A percentile compares a stretch with the other conserved stretches of the same genome.
These are phyloP conservation scores for Protonemura montana DNA, from an alignment of 2,888 invertebrate species.

Conservation along the genomic window DNA sequence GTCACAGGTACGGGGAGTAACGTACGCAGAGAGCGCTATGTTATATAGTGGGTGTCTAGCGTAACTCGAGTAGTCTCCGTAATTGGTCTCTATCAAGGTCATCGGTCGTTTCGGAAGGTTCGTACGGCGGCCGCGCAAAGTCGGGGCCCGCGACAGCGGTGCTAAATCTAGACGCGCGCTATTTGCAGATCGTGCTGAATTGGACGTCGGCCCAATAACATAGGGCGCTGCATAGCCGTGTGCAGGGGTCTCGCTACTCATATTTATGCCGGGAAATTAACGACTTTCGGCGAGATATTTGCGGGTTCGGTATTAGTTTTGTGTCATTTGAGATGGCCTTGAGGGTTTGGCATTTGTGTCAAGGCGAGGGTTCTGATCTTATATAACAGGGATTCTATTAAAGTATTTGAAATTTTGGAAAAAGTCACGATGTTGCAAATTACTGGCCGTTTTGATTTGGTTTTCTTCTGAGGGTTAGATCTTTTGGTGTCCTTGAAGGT, in stretches of 20 bases:
- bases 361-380: not conserved
- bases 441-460: too few species aligned
- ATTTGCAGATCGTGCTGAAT: slow-evolving; percentile 30
- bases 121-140: not conserved
- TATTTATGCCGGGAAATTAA: not conserved
- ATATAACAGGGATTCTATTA: too few species aligned
- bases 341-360: not conserved
- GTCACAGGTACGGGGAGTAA: too few species aligned
- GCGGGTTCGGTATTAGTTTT: not conserved
- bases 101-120: not conserved
- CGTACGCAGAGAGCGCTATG: not conserved
- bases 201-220: slow-evolving; percentile 34
- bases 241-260: not conserved
- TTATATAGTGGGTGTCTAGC: slow-evolving; percentile 13
- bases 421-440: too few species aligned
- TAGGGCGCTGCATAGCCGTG: not conserved
- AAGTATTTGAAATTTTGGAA: too few species aligned
- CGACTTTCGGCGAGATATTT: not conserved
- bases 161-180: slow-evolving; percentile 40
- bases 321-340: not conserved
- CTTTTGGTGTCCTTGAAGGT: too few species aligned
- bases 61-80: slow-evolving; percentile 43
- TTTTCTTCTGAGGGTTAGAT: too few species aligned
- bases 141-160: not conserved
- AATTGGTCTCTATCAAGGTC: slow-evolving; percentile 41